Evolutionary conservation across 1,140 invertebrate species (phyloP), one percentile per base, ranked within the genome.

Genomic region (Conopomorpha cramerella): DNA sequence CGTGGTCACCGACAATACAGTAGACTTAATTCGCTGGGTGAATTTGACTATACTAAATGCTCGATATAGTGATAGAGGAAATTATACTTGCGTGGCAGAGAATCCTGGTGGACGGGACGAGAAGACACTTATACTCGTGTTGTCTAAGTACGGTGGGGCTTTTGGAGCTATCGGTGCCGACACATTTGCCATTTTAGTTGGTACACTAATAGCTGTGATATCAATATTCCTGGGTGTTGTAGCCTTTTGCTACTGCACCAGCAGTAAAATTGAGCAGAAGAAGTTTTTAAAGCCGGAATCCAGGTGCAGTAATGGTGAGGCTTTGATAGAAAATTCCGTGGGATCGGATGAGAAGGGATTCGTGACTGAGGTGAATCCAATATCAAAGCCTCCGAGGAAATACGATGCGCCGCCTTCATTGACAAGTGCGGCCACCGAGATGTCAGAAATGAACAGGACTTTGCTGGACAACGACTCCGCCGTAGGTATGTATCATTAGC

Each of bases 71-170:
- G 94, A 97, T 68, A 84, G 85, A 47, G 95, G 94, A 0, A 86
- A 91, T 37, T 97, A 96, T 62, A 84, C 85, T 3, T 97, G 94
- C 51, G 78, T 89, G 1, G 92, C 92, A 1, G 87, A 87, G 37
- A 97, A 94, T 70, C 83, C 86, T 0, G 93, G 90, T 0, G 95
- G 94, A 0, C 81, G 84, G 8, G 88, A 89, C 14, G 88, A 91
- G 49, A 84, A 80, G 39, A 91, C 83, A 53, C 72, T 93, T 3
- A 84, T 83, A 0, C 63, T 95, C 1, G 51, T 80, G 10, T 77
- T 92, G 0, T 67, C 79, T 7, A 71, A 63, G 45, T 77, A 73
- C 33, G 53, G 63, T 6, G 71, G 81, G 0, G 66, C 78, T 15
- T 51, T 76, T 6, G 54, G 61, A 0, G 61, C 33, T 51, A 68